phyloP scores from a whole-genome alignment of 2,113 vertebrate genomes.

The Embiotoca jacksoni region DNA sequence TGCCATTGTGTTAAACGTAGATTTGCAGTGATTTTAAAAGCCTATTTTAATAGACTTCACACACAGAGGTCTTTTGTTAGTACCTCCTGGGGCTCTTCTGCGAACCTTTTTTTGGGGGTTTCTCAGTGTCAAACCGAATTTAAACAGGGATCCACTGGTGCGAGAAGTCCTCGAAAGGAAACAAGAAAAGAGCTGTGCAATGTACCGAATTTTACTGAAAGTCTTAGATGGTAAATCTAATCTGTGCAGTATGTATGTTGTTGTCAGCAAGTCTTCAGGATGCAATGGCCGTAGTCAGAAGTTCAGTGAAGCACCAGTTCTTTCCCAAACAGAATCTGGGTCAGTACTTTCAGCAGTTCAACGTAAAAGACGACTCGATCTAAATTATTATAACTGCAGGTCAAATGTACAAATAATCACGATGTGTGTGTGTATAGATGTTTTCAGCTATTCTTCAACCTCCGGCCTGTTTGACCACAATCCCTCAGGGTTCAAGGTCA shows the following conservation, averaged over 20 bases:
- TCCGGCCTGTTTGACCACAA: neutral
- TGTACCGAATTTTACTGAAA: constrained; percentile 1
- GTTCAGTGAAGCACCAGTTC: neutral
- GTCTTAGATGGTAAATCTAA: neutral
- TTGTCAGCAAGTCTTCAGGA: constrained; percentile 6
- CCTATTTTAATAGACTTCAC: constrained; percentile 14
- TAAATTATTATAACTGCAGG: neutral
- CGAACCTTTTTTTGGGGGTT: neutral
- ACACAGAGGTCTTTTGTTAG: constrained; percentile 24
- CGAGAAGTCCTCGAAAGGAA: constrained; percentile 27
- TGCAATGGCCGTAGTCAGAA: neutral
- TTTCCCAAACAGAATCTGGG: constrained; percentile 6
- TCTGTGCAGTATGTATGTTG: neutral
- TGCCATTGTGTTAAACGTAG: neutral
- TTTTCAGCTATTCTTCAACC: constrained; percentile 8
- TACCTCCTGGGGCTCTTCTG: constrained; percentile 26
- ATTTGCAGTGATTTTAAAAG: constrained; percentile 13
- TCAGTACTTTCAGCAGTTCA: constrained; percentile 18
- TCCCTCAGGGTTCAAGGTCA: constrained; percentile 36
- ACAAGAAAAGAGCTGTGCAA: constrained; percentile 15
- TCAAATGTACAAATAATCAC: constrained; percentile 21
- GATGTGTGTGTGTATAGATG: neutral
- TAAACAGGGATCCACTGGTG: constrained; percentile 1
- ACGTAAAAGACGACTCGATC: neutral
- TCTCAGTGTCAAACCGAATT: constrained; percentile 26